These are phyloP conservation scores for Spodoptera picta DNA, from an alignment of 2,888 invertebrate species.

Conservation along the genomic window DNA sequence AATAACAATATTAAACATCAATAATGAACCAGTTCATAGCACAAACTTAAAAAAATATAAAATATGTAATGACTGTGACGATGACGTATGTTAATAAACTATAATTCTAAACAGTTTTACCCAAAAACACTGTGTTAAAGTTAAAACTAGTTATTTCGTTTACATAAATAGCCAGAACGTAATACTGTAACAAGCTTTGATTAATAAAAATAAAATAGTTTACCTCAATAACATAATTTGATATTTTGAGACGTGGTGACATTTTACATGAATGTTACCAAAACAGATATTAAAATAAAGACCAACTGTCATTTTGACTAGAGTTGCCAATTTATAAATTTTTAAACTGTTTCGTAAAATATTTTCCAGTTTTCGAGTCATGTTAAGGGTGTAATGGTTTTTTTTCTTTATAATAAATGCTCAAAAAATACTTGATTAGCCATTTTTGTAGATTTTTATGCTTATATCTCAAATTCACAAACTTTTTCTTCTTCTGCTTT, in stretches of 20 bases:
- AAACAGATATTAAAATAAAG: constrained; percentile 4
- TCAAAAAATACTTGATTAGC: too few species aligned
- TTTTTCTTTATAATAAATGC: too few species aligned
- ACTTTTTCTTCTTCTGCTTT: too few species aligned
- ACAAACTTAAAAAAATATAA: constrained; percentile 8
- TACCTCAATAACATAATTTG: constrained; percentile 92
- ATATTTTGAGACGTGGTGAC: constrained; percentile 93
- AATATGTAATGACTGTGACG: constrained; percentile 37
- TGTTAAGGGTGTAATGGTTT: too few species aligned
- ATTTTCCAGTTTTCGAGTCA: too few species aligned
- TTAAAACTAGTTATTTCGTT: background rate
- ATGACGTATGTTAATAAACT: constrained; percentile 73
- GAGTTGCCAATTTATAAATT: constrained; percentile 20
- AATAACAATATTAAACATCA: constrained; percentile 31
- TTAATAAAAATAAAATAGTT: constrained; percentile 67
- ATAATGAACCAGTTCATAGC: background rate
- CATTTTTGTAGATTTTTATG: too few species aligned
- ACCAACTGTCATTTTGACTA: background rate
- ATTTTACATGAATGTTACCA: constrained; percentile 81
- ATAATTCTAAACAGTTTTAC: constrained; percentile 8
- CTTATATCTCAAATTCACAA: too few species aligned
- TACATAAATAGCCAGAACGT: background rate
- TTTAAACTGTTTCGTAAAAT: background rate
- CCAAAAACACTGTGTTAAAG: constrained; percentile 4
- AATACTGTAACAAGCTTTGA: constrained; percentile 9